These are phyloP conservation scores for Amphiduros pacificus DNA, from an alignment of 2,888 invertebrate genomes.

Conservation along the genomic window DNA sequence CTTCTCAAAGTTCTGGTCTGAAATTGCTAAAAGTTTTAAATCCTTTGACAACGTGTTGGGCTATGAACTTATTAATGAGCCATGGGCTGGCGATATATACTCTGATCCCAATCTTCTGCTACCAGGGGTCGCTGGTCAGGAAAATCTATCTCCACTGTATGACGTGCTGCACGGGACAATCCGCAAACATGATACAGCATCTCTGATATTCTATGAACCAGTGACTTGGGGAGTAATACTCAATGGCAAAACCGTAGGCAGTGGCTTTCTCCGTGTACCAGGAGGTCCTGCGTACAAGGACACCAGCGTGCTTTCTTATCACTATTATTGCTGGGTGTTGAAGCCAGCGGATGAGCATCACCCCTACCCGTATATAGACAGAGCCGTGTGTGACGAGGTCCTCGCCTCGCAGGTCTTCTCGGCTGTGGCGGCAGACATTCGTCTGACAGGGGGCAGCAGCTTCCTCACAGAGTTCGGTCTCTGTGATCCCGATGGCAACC, in stretches of 20 bases:
- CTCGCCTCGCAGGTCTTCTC: conserved; percentile 30
- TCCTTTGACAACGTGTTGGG: conserved; percentile 34
- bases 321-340: conserved; percentile 46
- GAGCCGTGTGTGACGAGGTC: conserved; percentile 35
- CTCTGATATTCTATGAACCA: conserved; percentile 44
- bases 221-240: conserved; percentile 42
- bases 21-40: conserved; percentile 31
- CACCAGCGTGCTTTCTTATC: conserved; percentile 37
- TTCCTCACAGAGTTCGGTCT: conserved; percentile 47
- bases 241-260: conserved; percentile 31
- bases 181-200: conserved; percentile 33
- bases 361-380: conserved; percentile 24
- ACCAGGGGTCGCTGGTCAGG: conserved; percentile 38
- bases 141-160: conserved; percentile 38
- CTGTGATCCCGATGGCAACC: conserved; percentile 33
- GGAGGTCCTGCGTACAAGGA: conserved; percentile 32
- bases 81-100: conserved; percentile 44
- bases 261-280: conserved; percentile 38
- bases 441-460: conserved; percentile 31
- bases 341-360: conserved; percentile 11
- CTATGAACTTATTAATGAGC: conserved; percentile 47
- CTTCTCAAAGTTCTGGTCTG: conserved; percentile 38
- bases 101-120: conserved; percentile 33
- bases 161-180: conserved; percentile 33
- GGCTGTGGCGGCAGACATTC: conserved; percentile 26